These are phyloP conservation scores for Australoheros facetus DNA, from an alignment of 2,797 vertebrate species.

Conservation along the genomic window DNA sequence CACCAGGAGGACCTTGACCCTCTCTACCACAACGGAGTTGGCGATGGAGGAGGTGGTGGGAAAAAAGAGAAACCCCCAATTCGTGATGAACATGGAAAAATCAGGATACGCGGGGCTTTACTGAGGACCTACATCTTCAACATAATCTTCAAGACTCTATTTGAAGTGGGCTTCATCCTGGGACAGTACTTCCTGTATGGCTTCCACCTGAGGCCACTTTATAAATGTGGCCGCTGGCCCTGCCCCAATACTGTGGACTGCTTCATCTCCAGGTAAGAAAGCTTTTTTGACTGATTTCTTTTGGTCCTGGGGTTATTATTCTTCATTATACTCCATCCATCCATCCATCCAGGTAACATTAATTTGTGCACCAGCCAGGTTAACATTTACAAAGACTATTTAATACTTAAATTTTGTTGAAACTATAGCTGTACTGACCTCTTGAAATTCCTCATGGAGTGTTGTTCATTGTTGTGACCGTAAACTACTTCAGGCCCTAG, in stretches of 20 bases:
- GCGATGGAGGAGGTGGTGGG: slow-evolving; percentile 54
- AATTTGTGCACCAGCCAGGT: too few relatives aligned
- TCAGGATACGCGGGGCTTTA: slow-evolving; percentile 89
- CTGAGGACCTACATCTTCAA: slow-evolving; percentile 94
- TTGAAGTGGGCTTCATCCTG: slow-evolving; percentile 94
- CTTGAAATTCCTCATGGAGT: too few relatives aligned
- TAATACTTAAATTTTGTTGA: too few relatives aligned
- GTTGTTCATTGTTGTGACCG: too few relatives aligned
- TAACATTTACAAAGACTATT: too few relatives aligned
- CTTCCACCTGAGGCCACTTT: slow-evolving; percentile 90
- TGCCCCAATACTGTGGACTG: slow-evolving; percentile 96
- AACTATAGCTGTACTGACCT: too few relatives aligned
- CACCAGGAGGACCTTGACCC: slow-evolving; percentile 78
- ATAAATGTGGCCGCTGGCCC: slow-evolving; percentile 90
- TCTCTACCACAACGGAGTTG: slow-evolving; percentile 71
- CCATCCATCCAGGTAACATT: too few relatives aligned
- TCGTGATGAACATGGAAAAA: slow-evolving; percentile 87
- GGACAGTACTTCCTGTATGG: slow-evolving; percentile 95
- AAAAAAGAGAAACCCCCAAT: slow-evolving; percentile 82
- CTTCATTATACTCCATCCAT: background rate
- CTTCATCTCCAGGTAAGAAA: slow-evolving; percentile 88
- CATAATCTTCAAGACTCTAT: slow-evolving; percentile 93
- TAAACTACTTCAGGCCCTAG: too few relatives aligned
- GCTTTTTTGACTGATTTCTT: background rate
- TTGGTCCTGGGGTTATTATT: background rate